Conservation (phyloP, 2,888 invertebrate genomes). For the Parnassius glacialis region DNA sequence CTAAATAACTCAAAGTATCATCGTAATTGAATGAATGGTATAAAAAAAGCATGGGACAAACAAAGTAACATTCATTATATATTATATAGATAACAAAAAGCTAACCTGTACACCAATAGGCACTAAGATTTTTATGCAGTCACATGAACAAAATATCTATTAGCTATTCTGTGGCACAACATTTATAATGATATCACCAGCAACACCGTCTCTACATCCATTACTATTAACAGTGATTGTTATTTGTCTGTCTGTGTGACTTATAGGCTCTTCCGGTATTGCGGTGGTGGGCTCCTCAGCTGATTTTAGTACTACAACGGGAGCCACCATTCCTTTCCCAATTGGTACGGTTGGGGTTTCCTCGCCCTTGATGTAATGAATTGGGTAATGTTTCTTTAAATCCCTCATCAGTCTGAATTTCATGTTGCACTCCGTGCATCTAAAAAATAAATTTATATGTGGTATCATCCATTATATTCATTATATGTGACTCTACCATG, state of each 20-base stretch:
- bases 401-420: constrained; percentile 67
- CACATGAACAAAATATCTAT: too few relatives aligned
- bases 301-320: constrained; percentile 19
- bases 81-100: too few relatives aligned
- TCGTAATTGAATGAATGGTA: too few relatives aligned
- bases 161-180: constrained; percentile 42
- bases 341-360: constrained; percentile 21
- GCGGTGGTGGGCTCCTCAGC: constrained; percentile 18
- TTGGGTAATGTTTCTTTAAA: constrained; percentile 68
- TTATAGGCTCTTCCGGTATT: constrained; percentile 17
- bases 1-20: too few relatives aligned
- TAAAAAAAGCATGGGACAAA: too few relatives aligned
- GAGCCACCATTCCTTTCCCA: constrained; percentile 19
- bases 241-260: constrained; percentile 41
- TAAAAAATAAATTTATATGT: constrained; percentile 37
- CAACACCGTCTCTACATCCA: constrained; percentile 47
- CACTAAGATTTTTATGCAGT: too few relatives aligned
- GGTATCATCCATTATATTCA: too few relatives aligned
- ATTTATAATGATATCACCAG: constrained; percentile 63
- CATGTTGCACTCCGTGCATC: constrained; percentile 65
- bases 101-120: too few relatives aligned
- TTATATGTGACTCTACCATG: too few relatives aligned
- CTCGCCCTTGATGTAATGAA: constrained; percentile 54
- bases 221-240: constrained; percentile 47
- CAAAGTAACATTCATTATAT: too few relatives aligned